Evolutionary conservation across 2,113 vertebrate species (phyloP).

Genomic region (Pica pica): DNA sequence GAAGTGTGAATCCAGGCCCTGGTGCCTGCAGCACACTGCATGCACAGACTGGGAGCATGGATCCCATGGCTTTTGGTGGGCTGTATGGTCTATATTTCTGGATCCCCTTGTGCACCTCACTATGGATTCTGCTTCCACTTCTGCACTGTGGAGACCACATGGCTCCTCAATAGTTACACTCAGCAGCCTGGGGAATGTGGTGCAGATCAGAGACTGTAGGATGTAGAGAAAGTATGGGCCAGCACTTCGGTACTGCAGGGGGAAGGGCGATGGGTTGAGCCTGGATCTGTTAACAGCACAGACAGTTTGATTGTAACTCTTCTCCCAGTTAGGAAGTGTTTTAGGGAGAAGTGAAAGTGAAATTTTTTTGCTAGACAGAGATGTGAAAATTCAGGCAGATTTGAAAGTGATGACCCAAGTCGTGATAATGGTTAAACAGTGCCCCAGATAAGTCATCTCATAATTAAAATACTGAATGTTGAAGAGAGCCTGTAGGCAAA

Average conservation of each 20-base stretch:
- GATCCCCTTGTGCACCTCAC: neutral
- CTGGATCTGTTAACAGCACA: neutral
- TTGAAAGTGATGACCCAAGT: neutral
- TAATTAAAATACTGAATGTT: neutral
- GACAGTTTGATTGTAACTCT: neutral
- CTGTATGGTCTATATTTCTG: neutral
- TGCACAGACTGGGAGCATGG: neutral
- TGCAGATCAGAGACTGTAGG: neutral
- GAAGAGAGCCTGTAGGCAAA: neutral
- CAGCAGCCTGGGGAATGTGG: neutral
- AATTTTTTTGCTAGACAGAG: neutral
- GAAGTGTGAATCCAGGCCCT: neutral
- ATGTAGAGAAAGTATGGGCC: neutral
- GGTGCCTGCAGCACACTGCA: neutral
- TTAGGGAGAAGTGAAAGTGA: neutral
- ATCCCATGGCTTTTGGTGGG: neutral
- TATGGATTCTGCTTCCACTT: neutral
- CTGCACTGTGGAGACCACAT: neutral
- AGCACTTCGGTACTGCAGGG: neutral
- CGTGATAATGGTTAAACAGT: fast-evolving
- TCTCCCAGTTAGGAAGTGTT: neutral
- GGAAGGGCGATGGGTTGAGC: neutral
- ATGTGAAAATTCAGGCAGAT: neutral
- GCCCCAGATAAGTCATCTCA: neutral
- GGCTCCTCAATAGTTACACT: neutral